Conservation (phyloP, 2,113 vertebrate genomes). For the Cyprinodon variegatus region DNA sequence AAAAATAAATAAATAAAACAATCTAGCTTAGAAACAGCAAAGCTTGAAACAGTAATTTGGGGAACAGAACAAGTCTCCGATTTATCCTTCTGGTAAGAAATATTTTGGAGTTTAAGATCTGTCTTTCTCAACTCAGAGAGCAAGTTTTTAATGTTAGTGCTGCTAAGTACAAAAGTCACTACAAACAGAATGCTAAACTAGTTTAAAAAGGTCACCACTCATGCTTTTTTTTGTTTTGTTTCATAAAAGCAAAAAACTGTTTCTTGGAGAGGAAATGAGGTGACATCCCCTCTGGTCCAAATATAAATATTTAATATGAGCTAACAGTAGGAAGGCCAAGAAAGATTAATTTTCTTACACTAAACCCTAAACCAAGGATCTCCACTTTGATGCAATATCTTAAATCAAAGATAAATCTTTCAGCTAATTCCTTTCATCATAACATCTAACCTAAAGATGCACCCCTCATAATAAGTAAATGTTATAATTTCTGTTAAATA, state of each 20-base stretch:
- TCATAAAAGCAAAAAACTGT: not conserved
- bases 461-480: not conserved
- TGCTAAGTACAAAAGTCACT: not conserved
- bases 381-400: not conserved
- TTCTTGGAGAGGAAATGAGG: not conserved
- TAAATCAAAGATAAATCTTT: constrained; percentile 23
- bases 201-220: not conserved
- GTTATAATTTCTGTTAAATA: too few relatives aligned
- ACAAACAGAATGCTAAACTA: not conserved
- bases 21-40: too few relatives aligned
- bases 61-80: not conserved
- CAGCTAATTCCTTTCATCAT: constrained; percentile 15
- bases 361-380: not conserved
- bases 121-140: not conserved
- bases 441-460: not conserved
- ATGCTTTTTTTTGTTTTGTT: not conserved
- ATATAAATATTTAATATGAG: not conserved
- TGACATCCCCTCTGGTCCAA: not conserved
- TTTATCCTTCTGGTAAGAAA: not conserved
- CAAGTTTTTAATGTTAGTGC: not conserved
- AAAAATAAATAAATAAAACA: too few relatives aligned
- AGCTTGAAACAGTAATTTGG: not conserved
- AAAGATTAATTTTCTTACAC: not conserved
- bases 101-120: not conserved
- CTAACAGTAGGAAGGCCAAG: not conserved